A percentile compares a stretch with the other conserved stretches of the same genome.
These are phyloP conservation scores for Cotesia glomerata DNA, from an alignment of 1,140 invertebrate species.

Conservation along the genomic window DNA sequence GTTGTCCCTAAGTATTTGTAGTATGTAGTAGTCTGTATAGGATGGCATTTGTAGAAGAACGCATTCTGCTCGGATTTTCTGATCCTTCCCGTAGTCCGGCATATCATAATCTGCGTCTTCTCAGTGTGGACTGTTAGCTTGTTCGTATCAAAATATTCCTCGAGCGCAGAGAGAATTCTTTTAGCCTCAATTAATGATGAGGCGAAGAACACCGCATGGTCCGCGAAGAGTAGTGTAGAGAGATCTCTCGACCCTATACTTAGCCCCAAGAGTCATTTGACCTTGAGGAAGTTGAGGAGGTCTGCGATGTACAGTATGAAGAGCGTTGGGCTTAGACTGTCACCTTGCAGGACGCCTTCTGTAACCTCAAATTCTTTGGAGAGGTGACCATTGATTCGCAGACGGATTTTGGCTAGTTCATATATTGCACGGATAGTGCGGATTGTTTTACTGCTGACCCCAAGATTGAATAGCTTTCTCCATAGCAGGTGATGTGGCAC, in stretches of 20 bases:
- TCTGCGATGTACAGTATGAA: constrained; percentile 29
- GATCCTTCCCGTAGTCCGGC: too few relatives aligned
- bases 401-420: not conserved
- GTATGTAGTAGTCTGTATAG: constrained; percentile 6
- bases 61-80: not conserved
- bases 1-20: constrained; percentile 22
- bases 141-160: constrained; percentile 29
- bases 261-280: constrained; percentile 14
- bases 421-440: constrained; percentile 13
- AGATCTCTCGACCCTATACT: constrained; percentile 17
- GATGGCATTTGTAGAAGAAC: not conserved
- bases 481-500: constrained; percentile 3
- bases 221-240: constrained; percentile 24
- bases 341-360: constrained; percentile 29
- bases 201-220: constrained; percentile 30
- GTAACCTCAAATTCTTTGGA: not conserved
- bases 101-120: constrained; percentile 39
- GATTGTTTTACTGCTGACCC: constrained; percentile 19
- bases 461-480: not conserved
- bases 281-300: constrained; percentile 18
- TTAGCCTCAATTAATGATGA: not conserved
- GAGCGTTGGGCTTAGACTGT: constrained; percentile 13
- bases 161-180: not conserved
- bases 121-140: constrained; percentile 33
- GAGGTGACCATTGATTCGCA: not conserved